Percentiles rank a stretch among this genome's conserved stretches.
Evolutionary conservation across 2,888 invertebrate genomes (phyloP).

Genomic region (Epirrhoe alternata): DNA sequence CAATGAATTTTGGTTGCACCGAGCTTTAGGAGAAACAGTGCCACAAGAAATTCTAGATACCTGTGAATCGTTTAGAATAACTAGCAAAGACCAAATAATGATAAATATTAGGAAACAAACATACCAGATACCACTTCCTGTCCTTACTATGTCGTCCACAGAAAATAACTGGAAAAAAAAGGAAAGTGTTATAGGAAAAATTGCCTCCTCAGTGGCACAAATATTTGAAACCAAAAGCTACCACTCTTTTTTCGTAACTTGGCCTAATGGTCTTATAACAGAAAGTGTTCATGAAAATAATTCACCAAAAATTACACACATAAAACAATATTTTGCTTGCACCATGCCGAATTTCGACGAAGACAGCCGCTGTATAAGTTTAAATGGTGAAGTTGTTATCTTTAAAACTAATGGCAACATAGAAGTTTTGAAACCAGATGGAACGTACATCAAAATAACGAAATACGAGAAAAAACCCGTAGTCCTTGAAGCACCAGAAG

Average conservation of each 20-base stretch:
- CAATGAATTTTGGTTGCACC: slow-evolving; percentile 75
- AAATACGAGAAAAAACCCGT: slow-evolving; percentile 60
- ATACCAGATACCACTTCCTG: slow-evolving; percentile 50
- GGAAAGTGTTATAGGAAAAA: slow-evolving; percentile 44
- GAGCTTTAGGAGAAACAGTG: slow-evolving; percentile 60
- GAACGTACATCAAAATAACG: slow-evolving; percentile 64
- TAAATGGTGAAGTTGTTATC: slow-evolving; percentile 74
- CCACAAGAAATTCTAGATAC: slow-evolving; percentile 51
- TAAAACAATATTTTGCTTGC: slow-evolving; percentile 67
- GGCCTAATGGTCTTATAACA: slow-evolving; percentile 77
- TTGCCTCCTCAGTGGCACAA: slow-evolving; percentile 36
- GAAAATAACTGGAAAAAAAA: slow-evolving; percentile 47
- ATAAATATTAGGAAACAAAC: slow-evolving; percentile 69
- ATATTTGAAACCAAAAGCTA: slow-evolving; percentile 56
- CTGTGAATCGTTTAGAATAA: slow-evolving; percentile 73
- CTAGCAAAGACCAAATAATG: slow-evolving; percentile 64
- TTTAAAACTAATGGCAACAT: slow-evolving; percentile 64
- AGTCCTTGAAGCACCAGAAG: slow-evolving; percentile 43
- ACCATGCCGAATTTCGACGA: slow-evolving; percentile 54
- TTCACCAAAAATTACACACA: slow-evolving; percentile 65
- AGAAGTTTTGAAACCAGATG: slow-evolving; percentile 68
- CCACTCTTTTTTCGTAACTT: slow-evolving; percentile 68
- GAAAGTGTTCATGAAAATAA: slow-evolving; percentile 70
- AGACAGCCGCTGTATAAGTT: slow-evolving; percentile 72
- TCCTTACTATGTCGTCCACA: slow-evolving; percentile 34